Base-by-base conservation (phyloP, 2,797 vertebrate species). In the Enteromius argenteus region DNA sequence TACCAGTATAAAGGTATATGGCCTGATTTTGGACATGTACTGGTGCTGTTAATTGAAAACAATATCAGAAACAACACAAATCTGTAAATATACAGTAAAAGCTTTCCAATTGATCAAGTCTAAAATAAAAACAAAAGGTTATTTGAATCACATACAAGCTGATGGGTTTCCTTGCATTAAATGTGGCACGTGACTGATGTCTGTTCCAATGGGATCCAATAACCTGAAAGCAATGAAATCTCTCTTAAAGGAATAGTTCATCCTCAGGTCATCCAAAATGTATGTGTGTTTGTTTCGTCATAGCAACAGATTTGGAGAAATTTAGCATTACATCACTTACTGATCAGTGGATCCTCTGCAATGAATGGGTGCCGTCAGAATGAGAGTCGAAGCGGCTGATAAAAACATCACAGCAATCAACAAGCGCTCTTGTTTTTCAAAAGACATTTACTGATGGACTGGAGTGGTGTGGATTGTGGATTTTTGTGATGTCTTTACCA, bases 1-100 rank as follows among this genome's bases (percentile, higher is more conserved):
- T 91, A 95, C 88, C 73, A 93, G 86, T 94, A 95, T 11, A 92
- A 88, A 83, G 92, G 94, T 6, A 94, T 93, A 27, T 94, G 95
- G 87, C 91, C 92, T 75, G 91, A 95, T 91, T 85, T 85, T 67
- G 87, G 87, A 84, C 88, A 95, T 71, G 69, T 49, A 80, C 93
- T 96, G 91, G 93, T 89, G 35, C 92, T 96, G 87, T 85, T 80
- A 82, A 49, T 42, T 27, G 86, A 79, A 67, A 82, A 67, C 62
- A 72, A 67, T n/a, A 35, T 75, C 6, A 75, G n/a, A 60, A 76
- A 60, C n/a, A 30, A 62, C 15, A 21, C 32, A 42, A 81, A 23
- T 46, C 6, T 73, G 17, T 23, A 4, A 44, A 42, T 21, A 49
- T 39, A 37, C 19, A 42, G 21, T 15, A 37, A 17, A 27, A 78